Evolutionary conservation across 2,888 invertebrate species (phyloP).

Genomic region (Sphinx pinastri): DNA sequence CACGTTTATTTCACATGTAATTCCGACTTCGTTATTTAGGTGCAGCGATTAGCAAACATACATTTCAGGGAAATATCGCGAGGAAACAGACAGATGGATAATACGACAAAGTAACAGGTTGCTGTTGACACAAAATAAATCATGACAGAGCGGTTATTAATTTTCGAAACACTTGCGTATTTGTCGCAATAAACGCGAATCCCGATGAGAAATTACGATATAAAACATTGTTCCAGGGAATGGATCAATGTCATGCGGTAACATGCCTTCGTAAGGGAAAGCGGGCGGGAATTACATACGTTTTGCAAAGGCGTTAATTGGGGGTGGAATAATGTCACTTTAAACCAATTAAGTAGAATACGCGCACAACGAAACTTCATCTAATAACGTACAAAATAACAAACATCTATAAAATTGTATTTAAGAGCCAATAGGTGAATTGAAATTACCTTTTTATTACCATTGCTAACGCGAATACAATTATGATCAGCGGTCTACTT

Average conservation of each 20-base stretch:
- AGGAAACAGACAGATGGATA: slow-evolving; percentile 12
- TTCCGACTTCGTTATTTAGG: neutral
- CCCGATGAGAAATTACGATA: neutral
- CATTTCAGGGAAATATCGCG: neutral
- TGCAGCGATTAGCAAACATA: neutral
- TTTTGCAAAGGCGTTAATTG: neutral
- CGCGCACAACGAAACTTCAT: too few relatives aligned
- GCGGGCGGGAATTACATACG: neutral
- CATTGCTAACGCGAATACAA: neutral
- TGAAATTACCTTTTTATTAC: neutral
- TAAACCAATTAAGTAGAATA: too few relatives aligned
- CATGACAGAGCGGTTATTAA: neutral
- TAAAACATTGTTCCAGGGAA: neutral
- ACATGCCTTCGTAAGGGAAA: neutral
- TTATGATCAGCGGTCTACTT: neutral
- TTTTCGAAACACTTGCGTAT: slow-evolving; percentile 5
- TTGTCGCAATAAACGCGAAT: neutral
- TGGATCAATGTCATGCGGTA: neutral
- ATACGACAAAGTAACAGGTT: slow-evolving; percentile 9
- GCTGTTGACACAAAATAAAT: neutral
- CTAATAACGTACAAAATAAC: too few relatives aligned
- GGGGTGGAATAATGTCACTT: neutral
- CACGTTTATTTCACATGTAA: neutral
- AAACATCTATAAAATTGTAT: too few relatives aligned
- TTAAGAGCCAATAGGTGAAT: neutral